A percentile compares a stretch with the other conserved stretches of the same genome.
Conservation (phyloP, 2,113 vertebrate species). For the Kobus ellipsiprymnus region DNA sequence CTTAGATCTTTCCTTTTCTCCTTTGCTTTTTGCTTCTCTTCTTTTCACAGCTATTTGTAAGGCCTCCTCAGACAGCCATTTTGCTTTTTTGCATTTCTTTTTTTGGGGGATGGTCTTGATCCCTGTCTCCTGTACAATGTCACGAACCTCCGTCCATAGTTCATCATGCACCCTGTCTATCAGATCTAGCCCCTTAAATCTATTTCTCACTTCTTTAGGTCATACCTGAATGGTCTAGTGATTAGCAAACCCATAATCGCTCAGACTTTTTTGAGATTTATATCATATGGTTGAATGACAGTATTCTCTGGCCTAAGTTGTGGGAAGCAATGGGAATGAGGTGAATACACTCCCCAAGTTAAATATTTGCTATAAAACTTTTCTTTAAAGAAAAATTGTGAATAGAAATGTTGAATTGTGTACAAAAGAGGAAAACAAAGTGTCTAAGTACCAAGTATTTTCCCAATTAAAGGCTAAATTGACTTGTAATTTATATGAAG, state of each 20-base stretch:
- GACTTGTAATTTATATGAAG: not conserved
- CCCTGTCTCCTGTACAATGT: too few species aligned
- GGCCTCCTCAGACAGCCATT: too few species aligned
- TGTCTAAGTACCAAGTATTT: not conserved
- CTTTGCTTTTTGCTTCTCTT: too few species aligned
- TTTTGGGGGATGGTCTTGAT: too few species aligned
- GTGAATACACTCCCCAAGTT: not conserved
- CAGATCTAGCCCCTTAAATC: not conserved
- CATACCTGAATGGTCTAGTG: not conserved
- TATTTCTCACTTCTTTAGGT: not conserved
- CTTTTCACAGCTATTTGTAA: too few species aligned
- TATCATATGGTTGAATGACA: not conserved
- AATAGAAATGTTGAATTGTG: not conserved
- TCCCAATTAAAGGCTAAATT: not conserved
- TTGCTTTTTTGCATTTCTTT: too few species aligned
- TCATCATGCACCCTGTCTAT: too few species aligned
- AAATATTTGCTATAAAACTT: not conserved
- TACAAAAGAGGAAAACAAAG: not conserved
- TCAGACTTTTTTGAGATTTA: not conserved
- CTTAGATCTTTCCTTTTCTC: too few species aligned
- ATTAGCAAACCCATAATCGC: not conserved
- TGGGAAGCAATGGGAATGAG: not conserved
- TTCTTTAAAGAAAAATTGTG: not conserved
- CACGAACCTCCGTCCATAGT: too few species aligned
- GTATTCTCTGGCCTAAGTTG: not conserved